A percentile compares a stretch with the other conserved stretches of the same genome.
Evolutionary conservation across 1,140 invertebrate species (phyloP).

Genomic region (Neodiprion pinetum): DNA sequence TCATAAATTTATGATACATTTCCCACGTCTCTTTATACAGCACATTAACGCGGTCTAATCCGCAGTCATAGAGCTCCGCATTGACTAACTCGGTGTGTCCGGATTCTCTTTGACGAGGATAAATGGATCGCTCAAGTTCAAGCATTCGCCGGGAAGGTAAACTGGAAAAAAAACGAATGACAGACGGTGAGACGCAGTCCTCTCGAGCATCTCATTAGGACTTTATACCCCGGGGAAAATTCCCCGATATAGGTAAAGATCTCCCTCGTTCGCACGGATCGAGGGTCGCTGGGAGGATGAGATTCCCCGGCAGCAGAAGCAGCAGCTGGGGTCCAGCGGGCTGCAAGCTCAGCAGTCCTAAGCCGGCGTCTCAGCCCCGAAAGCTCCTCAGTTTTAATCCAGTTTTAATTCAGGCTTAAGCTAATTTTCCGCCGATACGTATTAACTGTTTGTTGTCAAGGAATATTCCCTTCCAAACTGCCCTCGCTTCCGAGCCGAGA

Average conservation of each 20-base stretch:
- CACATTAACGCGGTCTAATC: too few species aligned
- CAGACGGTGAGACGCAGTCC: background rate
- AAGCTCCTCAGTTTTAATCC: constrained; percentile 1
- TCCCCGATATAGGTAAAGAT: background rate
- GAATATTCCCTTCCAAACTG: too few species aligned
- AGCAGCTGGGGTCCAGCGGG: too few species aligned
- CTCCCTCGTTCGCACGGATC: background rate
- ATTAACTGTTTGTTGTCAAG: too few species aligned
- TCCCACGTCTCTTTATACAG: too few species aligned
- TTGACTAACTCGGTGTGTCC: background rate
- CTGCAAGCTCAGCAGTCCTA: too few species aligned
- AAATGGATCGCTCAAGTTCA: background rate
- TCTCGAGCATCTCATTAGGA: constrained; percentile 4
- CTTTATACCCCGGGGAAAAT: background rate
- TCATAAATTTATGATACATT: too few species aligned
- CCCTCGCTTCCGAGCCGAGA: too few species aligned
- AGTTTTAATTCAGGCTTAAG: background rate
- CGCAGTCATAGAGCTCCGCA: too few species aligned
- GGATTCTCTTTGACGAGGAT: background rate
- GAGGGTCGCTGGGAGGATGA: background rate
- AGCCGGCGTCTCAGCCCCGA: too few species aligned
- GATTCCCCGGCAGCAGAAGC: too few species aligned
- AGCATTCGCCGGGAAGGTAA: background rate
- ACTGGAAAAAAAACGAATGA: background rate
- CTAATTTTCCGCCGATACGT: too few species aligned